phyloP scores from a whole-genome alignment of 2,113 vertebrate genomes.

The Eurystomus gularis region DNA sequence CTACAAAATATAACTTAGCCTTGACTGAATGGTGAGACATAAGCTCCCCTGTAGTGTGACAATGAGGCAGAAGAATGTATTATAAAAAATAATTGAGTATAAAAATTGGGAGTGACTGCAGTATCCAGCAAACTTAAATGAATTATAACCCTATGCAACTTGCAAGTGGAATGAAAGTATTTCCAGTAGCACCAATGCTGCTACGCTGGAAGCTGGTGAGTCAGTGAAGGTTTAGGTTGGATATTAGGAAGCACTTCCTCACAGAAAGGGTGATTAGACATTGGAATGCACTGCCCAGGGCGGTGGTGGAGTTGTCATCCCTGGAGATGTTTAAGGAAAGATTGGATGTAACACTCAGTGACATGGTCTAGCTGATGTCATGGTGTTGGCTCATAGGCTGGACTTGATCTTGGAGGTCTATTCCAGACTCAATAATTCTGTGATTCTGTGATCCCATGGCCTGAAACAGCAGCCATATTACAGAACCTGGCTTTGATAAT shows the following conservation, averaged over 20 bases:
- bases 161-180: background rate
- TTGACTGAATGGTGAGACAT: background rate
- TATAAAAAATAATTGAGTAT: background rate
- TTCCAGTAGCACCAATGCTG: background rate
- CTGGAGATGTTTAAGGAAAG: no score
- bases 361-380: no score
- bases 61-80: background rate
- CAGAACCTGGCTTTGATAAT: background rate
- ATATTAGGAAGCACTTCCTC: no score
- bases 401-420: no score
- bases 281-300: no score
- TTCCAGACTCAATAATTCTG: no score
- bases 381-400: no score
- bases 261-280: no score
- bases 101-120: background rate
- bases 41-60: background rate
- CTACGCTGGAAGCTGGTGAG: background rate
- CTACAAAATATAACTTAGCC: background rate
- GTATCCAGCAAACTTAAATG: background rate
- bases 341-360: no score
- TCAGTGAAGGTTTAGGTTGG: no score
- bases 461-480: background rate
- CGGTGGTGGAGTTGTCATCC: no score
- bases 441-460: background rate
- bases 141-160: background rate